Base-by-base conservation (phyloP, 2,113 vertebrate species). In the Dicerorhinus sumatrensis region DNA sequence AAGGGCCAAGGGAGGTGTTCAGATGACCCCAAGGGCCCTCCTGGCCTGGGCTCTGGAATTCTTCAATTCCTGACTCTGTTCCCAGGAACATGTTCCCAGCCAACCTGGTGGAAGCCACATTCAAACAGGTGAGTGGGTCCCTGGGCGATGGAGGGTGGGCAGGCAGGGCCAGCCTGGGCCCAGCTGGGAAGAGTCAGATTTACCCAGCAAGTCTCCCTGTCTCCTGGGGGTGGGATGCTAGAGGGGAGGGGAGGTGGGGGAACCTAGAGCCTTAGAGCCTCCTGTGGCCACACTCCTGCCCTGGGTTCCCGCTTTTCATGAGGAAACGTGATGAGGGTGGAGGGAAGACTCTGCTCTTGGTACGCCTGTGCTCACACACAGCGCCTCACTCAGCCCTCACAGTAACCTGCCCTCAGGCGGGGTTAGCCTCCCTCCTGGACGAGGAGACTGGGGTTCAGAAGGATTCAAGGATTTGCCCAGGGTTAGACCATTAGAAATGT, bases 31-130 rank as follows among this genome's bases (percentile, higher is more conserved):
- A 63, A 23, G 60, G 48, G 54, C 80, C 60, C 4, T 0, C 27
- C 70, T 36, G 42, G 10, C 77, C 20, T 63, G 33, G 46, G 46
- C 69, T 88, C 80, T 89, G 56, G 62, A 65, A 75, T 77, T 75
- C 82, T 56, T 87, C n/a, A 89, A 60, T 81, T 82, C 96, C 80
- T 96, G 69, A 36, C 96, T 98, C 98, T 98, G 97, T 98, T 98
- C 98, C 69, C 98, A 99, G 99, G 98, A 99, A 99, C 98, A 99
- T 99, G 99, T 99, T 99, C 97, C 99, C 99, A 91, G 99, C 99
- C 97, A 99, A 99, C 98, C 98, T 99, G 98, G 99, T 99, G 93
- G 99, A 99, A 98, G 99, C 99, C 83, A 99, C 99, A 39, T 99
- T 99, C 99, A 99, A 99, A 98, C 99, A 99, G 99, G 99, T 99